phyloP scores from a whole-genome alignment of 1,140 invertebrate genomes.

The Tetramorium alpestre region DNA sequence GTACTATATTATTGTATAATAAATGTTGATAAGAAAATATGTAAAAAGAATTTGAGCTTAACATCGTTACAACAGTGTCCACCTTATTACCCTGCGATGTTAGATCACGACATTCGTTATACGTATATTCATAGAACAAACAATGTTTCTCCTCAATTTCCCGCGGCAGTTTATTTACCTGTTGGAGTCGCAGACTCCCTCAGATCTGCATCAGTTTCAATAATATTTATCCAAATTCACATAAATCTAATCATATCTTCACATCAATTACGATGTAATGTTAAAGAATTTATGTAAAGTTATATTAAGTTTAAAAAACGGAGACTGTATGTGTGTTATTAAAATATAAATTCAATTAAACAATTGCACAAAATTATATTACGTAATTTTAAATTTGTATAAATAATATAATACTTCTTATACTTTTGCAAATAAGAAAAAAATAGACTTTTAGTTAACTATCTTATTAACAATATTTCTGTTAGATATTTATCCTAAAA shows the following conservation, averaged over 20 bases:
- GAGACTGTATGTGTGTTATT: neutral
- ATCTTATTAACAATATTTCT: neutral
- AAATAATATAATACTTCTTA: neutral
- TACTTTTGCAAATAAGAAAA: neutral
- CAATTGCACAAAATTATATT: neutral
- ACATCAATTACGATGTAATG: neutral
- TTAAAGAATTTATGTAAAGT: neutral
- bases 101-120: neutral
- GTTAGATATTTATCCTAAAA: neutral
- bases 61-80: neutral
- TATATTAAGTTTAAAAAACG: neutral
- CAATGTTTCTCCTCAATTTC: neutral
- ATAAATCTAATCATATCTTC: neutral
- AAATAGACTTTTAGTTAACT: neutral
- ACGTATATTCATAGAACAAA: constrained; percentile 4
- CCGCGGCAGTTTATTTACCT: neutral
- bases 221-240: neutral
- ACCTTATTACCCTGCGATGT: neutral
- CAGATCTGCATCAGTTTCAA: neutral
- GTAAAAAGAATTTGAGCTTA: neutral
- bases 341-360: neutral
- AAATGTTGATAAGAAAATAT: constrained; percentile 11
- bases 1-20: neutral
- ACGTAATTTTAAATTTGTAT: neutral
- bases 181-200: neutral